Evolutionary conservation across 2,113 vertebrate species (phyloP), one percentile per base, ranked within the genome.

Genomic region (Odocoileus hemionus): DNA sequence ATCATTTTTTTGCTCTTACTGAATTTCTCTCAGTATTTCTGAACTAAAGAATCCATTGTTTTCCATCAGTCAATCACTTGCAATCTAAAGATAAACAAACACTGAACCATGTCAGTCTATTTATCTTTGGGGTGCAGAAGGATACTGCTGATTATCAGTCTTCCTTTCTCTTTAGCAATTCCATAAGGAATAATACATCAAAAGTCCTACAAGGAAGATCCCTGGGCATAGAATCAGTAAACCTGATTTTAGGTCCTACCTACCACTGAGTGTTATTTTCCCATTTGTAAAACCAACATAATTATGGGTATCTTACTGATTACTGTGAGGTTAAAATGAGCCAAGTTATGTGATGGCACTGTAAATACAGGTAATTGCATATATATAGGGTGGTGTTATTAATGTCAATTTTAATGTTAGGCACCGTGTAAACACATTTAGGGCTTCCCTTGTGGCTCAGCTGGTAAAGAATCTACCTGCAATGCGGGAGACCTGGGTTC

Each of bases 281-380:
- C 92, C 33, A 83, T 50, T 92, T 97, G 55, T 74, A 89, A 95
- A 83, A 86, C 78, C 95, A 54, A 64, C 60, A 58, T 93, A 96
- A 97, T 93, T 94, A 70, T 57, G 96, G 36, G 50, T 74, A 93
- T 97, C 43, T 86, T 93, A 86, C 19, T 93, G 57, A 14, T 94
- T 85, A 91, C 55, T 52, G 13, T 76, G 36, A 94, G 96, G 89
- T 61, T 92, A 94, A 95, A 94, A 86, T 25, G 36, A 96, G 39
- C 36, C 82, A 96, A 83, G 80, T 86, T 95, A 92, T 61, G 43
- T 39, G 33, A 83, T 74, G 88, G 55, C 5, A 86, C 19, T 70
- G 45, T 92, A 95, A 98, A 96, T 74, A 95, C 3, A 78, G 80
- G 43, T 95, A 95, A 96, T 95, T 96, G 30, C 30, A 80, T 33